Evolutionary conservation across 2,888 invertebrate genomes (phyloP), one percentile per base, ranked within the genome.

Genomic region (Phragmatobia fuliginosa): DNA sequence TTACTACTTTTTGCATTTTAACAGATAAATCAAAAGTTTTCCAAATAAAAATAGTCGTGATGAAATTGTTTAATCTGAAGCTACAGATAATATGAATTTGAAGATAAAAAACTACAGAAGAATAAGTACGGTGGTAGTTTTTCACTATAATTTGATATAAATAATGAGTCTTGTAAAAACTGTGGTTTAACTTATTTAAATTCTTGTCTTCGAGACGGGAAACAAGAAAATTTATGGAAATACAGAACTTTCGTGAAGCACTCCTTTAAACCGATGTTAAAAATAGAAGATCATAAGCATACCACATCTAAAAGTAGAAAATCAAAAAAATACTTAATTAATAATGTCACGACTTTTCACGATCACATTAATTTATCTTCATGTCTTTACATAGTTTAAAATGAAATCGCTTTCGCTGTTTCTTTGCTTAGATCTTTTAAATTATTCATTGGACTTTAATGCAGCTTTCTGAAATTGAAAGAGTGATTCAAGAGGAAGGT

Each of bases 1-100:
- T 85, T 87, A 83, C 78, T 78, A 75, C 76, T 78, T 68, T 64
- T 64, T 74, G 67, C 70, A 73, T 67, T 73, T 66, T 70, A 78
- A 75, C 67, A 74, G 74, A 74, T 72, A 73, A 73, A 63, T 70
- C 32, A 36, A 14, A 60, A 10, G 68, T 45, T 61, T 71, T 74
- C 66, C 68, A 80, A 70, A 62, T 41, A 62, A 64, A n/a, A 32
- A 36, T 25, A 28, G 7, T 36, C 31, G 49, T 52, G 3, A 65
- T 65, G 16, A 56, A 16, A 28, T 56, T 28, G 14, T 25, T 2
- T 16, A 56, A 56, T 28, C 14, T 56, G 16, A 28, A 56, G 16
- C 28, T 28, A 41, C 62, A 10, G 41, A 41, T 18, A 38, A 10
- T 41, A n/a, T n/a, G n/a, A n/a, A n/a, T n/a, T n/a, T n/a, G n/a